These are phyloP conservation scores for Drosophila nr. perissopoda DNA, from an alignment of 2,888 invertebrate genomes.

Conservation along the genomic window DNA sequence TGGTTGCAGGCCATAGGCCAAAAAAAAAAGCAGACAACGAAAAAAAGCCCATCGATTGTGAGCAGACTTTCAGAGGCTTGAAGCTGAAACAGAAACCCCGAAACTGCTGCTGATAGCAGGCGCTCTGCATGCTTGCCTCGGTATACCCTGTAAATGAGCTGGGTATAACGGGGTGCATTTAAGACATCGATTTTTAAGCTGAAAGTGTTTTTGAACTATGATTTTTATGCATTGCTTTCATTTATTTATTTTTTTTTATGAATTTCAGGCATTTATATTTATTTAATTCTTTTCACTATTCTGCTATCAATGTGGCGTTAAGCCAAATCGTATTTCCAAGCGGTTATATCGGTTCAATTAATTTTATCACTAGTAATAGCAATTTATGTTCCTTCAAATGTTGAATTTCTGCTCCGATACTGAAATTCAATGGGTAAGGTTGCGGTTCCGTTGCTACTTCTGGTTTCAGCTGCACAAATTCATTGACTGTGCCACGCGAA, in stretches of 20 bases:
- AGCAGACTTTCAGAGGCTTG: conserved; percentile 33
- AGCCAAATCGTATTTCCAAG: background rate
- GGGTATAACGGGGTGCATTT: background rate
- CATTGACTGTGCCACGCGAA: background rate
- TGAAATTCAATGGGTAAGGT: background rate
- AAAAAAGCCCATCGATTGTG: conserved; percentile 60
- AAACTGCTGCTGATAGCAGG: conserved; percentile 29
- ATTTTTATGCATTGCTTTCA: no score
- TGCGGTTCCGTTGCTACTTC: no score
- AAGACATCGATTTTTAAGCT: rapidly evolving
- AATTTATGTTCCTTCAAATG: background rate
- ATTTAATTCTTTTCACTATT: background rate
- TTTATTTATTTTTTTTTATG: background rate
- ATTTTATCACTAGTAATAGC: background rate
- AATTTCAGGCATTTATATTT: background rate
- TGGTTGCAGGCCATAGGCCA: conserved; percentile 59
- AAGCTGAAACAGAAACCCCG: conserved; percentile 27
- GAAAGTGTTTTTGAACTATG: background rate
- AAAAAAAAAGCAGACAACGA: conserved; percentile 17
- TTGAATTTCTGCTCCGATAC: background rate
- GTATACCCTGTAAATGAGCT: conserved; percentile 24
- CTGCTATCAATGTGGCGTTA: background rate
- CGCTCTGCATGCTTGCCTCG: background rate
- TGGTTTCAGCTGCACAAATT: background rate
- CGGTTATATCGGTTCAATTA: background rate